Evolutionary conservation across 1,140 invertebrate species (phyloP).

Genomic region (Cydia amplana): DNA sequence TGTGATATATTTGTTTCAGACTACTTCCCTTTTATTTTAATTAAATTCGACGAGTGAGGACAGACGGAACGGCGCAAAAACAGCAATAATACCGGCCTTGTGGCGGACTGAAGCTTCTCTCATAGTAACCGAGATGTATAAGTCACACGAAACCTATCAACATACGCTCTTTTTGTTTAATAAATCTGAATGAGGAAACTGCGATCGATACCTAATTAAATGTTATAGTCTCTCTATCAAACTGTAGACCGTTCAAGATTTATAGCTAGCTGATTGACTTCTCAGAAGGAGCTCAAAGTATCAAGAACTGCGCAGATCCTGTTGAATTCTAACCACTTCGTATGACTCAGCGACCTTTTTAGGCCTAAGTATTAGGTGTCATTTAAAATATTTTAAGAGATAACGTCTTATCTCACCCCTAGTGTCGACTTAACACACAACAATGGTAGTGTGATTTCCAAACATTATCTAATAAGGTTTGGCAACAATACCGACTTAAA

Average conservation of each 20-base stretch:
- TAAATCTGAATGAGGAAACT: neutral
- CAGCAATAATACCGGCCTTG: constrained; percentile 26
- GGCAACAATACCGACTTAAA: neutral
- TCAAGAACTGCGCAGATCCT: constrained; percentile 19
- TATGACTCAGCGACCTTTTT: constrained; percentile 18
- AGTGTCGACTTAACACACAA: neutral
- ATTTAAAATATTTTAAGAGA: constrained; percentile 20
- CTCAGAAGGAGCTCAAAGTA: constrained; percentile 2
- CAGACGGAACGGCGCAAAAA: constrained; percentile 13
- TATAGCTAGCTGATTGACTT: constrained; percentile 16
- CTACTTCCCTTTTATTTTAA: constrained; percentile 19
- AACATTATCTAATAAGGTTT: constrained; percentile 23
- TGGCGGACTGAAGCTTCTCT: neutral
- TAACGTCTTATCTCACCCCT: constrained; percentile 11
- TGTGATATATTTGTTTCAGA: constrained; percentile 11
- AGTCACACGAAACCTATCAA: neutral
- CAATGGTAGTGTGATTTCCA: constrained; percentile 20
- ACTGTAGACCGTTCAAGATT: neutral
- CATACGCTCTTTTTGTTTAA: neutral
- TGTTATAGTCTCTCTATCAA: constrained; percentile 1
- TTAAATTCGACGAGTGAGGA: neutral
- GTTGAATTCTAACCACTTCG: constrained; percentile 10
- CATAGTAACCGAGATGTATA: neutral
- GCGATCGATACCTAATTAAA: constrained; percentile 10
- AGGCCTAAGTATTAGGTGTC: constrained; percentile 11